Conservation (phyloP, 2,113 vertebrate species). For the Takifugu bimaculatus region DNA sequence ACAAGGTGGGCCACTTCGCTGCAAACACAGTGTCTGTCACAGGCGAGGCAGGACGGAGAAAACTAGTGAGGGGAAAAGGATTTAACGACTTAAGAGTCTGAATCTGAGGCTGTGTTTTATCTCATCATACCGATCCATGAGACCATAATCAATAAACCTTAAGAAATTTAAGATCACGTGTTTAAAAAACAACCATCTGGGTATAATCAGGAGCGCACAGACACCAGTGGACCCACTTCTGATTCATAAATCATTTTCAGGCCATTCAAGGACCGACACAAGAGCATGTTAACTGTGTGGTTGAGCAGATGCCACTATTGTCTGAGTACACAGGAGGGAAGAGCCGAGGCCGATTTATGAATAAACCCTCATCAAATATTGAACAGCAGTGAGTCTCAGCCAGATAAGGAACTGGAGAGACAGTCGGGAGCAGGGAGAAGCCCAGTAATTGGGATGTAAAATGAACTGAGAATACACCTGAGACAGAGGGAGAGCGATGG, state of each 20-base stretch:
- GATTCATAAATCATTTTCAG: too few species aligned
- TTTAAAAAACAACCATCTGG: too few species aligned
- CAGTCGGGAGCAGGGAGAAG: slow-evolving; percentile 38
- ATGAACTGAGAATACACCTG: slow-evolving; percentile 41
- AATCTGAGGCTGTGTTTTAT: too few species aligned
- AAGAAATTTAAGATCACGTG: too few species aligned
- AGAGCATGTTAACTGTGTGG: slow-evolving; percentile 19
- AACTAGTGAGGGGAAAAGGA: too few species aligned
- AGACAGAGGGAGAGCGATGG: slow-evolving; percentile 6
- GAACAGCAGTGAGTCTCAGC: slow-evolving; percentile 46
- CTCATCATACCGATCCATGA: too few species aligned
- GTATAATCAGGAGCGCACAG: too few species aligned
- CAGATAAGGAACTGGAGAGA: slow-evolving; percentile 46
- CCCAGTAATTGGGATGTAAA: slow-evolving; percentile 63
- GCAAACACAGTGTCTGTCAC: slow-evolving; percentile 18
- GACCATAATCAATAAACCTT: too few species aligned
- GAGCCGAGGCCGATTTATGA: slow-evolving; percentile 58
- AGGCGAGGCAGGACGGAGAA: background rate
- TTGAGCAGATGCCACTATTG: slow-evolving; percentile 45
- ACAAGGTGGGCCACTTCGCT: slow-evolving; percentile 25
- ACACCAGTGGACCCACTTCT: too few species aligned
- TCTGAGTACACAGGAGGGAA: slow-evolving; percentile 39
- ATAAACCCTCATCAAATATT: slow-evolving; percentile 70
- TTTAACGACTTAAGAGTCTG: too few species aligned
- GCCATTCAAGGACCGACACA: background rate